Evolutionary conservation across 2,113 vertebrate species (phyloP).

Genomic region (Neodontobutis hainanensis): DNA sequence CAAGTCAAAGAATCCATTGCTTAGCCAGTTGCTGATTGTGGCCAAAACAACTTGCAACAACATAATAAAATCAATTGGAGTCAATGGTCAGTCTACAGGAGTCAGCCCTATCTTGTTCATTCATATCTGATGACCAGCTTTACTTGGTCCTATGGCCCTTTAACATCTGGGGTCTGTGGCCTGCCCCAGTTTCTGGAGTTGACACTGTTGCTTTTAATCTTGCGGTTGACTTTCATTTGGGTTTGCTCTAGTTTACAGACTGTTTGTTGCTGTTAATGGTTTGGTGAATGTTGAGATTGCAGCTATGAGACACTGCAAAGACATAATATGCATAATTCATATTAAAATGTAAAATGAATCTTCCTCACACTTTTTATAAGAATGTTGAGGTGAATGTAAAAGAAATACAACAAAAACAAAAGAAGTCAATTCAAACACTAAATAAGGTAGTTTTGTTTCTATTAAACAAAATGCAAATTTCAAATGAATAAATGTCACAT

Average conservation of each 20-base stretch:
- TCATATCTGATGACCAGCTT: not conserved
- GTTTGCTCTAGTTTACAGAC: not conserved
- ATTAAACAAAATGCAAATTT: too few species aligned
- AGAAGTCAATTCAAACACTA: too few species aligned
- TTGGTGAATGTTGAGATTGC: not conserved
- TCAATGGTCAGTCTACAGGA: not conserved
- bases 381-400: too few species aligned
- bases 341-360: too few species aligned
- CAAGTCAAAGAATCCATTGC: conserved; percentile 22
- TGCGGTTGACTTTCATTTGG: not conserved
- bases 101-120: not conserved
- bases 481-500: too few species aligned
- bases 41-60: conserved; percentile 19
- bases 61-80: conserved; percentile 9
- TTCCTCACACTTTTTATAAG: too few species aligned
- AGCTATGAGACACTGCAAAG: conserved; percentile 6
- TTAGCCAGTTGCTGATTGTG: conserved; percentile 16
- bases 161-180: not conserved
- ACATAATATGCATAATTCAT: too few species aligned
- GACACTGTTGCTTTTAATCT: conserved; percentile 7
- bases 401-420: too few species aligned
- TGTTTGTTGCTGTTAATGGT: not conserved
- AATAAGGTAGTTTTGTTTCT: too few species aligned
- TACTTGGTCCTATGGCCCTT: not conserved
- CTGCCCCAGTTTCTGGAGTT: not conserved